phyloP scores from a whole-genome alignment of 2,113 vertebrate species.

The Ascaphus truei region DNA sequence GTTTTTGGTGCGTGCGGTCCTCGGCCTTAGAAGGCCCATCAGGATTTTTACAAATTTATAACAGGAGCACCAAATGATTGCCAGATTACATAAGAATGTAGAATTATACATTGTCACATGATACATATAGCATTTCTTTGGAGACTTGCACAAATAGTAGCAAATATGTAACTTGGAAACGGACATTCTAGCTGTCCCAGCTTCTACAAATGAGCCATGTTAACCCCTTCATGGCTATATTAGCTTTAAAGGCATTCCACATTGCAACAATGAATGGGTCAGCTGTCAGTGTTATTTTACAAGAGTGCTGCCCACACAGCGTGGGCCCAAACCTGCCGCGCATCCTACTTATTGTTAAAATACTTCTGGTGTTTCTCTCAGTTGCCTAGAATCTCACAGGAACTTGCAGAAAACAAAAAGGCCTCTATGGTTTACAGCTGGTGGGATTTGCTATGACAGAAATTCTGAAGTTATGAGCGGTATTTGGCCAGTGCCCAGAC shows the following conservation, averaged over 20 bases:
- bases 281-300: background rate
- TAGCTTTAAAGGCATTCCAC: background rate
- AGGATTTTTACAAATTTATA: no score
- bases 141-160: no score
- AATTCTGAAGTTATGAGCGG: slow-evolving; percentile 68
- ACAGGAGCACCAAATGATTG: no score
- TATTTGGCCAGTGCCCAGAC: slow-evolving; percentile 59
- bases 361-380: slow-evolving; percentile 32
- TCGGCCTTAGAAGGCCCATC: no score
- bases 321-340: slow-evolving; percentile 50
- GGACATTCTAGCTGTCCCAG: no score
- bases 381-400: slow-evolving; percentile 45
- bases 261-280: background rate
- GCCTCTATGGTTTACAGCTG: slow-evolving; percentile 52
- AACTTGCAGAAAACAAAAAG: slow-evolving; percentile 57
- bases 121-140: no score
- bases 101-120: no score
- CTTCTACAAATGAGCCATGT: no score
- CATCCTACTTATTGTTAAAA: slow-evolving; percentile 50
- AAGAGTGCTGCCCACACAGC: slow-evolving; percentile 16
- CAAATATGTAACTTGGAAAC: no score
- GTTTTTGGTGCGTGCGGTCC: no score
- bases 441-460: slow-evolving; percentile 66
- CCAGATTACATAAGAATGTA: no score
- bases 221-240: background rate